Percentiles rank a stretch among this genome's conserved stretches.
phyloP scores from a whole-genome alignment of 35 echinoderm and acorn worm genomes.

The Strongylocentrotus purpuratus region DNA sequence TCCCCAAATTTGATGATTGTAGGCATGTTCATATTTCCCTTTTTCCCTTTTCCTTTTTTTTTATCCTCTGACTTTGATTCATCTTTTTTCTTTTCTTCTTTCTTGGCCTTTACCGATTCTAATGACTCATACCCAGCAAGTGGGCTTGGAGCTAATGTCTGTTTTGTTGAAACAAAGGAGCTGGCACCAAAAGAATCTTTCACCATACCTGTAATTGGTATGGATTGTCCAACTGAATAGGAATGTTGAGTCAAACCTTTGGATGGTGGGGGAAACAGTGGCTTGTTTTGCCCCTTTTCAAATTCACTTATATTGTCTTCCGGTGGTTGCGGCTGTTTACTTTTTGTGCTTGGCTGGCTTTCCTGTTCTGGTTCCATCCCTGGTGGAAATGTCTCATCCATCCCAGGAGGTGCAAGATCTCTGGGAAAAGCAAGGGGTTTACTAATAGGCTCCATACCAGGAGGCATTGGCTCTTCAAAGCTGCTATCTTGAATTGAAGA shows the following conservation, averaged over 20 bases:
- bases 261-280: slow-evolving; percentile 19
- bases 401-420: slow-evolving; percentile 27
- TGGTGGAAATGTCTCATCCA: slow-evolving; percentile 32
- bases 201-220: slow-evolving; percentile 37
- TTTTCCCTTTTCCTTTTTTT: slow-evolving; percentile 22
- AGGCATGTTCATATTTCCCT: slow-evolving; percentile 3
- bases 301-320: slow-evolving; percentile 20
- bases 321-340: neutral
- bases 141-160: slow-evolving; percentile 6
- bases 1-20: neutral
- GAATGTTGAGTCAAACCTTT: slow-evolving; percentile 34
- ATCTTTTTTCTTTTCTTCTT: neutral
- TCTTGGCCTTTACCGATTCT: slow-evolving; percentile 22
- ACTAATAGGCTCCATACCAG: neutral
- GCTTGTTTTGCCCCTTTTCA: slow-evolving; percentile 23
- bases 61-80: neutral
- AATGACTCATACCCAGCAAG: slow-evolving; percentile 27
- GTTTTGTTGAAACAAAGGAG: slow-evolving; percentile 26
- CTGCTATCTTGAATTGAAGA: too few relatives aligned
- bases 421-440: neutral
- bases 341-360: neutral
- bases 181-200: slow-evolving; percentile 1
- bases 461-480: neutral
- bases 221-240: neutral
- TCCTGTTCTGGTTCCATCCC: slow-evolving; percentile 25